phyloP scores from a whole-genome alignment of 2,113 vertebrate species.

The Hyaena hyaena region DNA sequence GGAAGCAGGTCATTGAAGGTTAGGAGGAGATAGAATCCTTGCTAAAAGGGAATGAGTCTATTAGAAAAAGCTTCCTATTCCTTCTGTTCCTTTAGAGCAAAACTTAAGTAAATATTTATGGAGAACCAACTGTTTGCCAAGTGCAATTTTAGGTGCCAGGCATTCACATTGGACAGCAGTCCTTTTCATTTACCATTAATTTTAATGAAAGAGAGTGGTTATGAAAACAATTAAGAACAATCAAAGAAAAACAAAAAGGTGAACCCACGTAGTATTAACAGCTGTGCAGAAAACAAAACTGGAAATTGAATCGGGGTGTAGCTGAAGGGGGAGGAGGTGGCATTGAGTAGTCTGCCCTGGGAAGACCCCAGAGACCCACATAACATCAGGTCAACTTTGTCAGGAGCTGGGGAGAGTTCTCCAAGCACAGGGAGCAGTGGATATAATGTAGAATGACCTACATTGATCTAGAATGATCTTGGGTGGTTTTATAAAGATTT shows the following conservation, averaged over 20 bases:
- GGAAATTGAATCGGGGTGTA: background rate
- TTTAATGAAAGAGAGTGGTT: background rate
- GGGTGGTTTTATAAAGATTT: background rate
- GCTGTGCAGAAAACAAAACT: background rate
- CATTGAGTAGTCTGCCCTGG: background rate
- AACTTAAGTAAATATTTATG: background rate
- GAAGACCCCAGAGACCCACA: background rate
- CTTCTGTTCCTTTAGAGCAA: background rate
- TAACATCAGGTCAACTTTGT: background rate
- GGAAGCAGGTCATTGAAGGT: background rate
- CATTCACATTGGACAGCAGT: background rate
- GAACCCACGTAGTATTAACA: background rate
- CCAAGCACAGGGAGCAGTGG: background rate
- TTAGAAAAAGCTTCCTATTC: background rate
- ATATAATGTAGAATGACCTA: background rate
- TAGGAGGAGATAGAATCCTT: background rate
- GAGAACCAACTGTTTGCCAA: background rate
- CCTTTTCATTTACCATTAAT: background rate
- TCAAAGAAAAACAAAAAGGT: background rate
- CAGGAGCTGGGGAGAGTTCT: background rate
- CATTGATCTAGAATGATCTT: background rate
- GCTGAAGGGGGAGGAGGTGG: background rate
- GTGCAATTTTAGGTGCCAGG: background rate
- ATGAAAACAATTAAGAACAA: background rate
- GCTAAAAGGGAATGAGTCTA: background rate